Percentiles rank a stretch among this genome's conserved stretches.
Evolutionary conservation across 2,888 invertebrate genomes (phyloP).

Genomic region (Zygothrica quintamaculata): DNA sequence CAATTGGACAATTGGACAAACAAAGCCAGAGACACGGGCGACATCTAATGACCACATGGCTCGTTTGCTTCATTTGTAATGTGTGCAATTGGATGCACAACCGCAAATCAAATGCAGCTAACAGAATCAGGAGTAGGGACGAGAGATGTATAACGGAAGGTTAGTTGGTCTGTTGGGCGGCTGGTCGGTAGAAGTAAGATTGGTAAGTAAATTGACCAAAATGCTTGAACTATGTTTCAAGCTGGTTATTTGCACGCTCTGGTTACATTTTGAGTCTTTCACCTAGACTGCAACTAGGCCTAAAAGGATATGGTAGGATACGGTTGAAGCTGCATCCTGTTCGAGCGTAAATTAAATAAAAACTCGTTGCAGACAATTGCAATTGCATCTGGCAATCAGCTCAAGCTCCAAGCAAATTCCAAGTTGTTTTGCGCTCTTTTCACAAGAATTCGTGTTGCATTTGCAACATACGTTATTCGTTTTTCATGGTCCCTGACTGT

Average conservation of each 20-base stretch:
- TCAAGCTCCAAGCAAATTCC: constrained; percentile 3
- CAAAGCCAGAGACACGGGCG: constrained; percentile 40
- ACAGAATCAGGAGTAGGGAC: constrained; percentile 4
- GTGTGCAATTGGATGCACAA: constrained; percentile 70
- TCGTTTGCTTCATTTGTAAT: constrained; percentile 76
- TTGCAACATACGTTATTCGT: constrained; percentile 16
- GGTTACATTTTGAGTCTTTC: constrained; percentile 5
- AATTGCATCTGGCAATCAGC: constrained; percentile 34
- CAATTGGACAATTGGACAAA: constrained; percentile 30
- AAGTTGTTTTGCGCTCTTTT: not conserved
- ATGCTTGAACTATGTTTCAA: constrained; percentile 13
- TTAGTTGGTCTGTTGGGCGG: not conserved
- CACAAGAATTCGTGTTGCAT: constrained; percentile 12
- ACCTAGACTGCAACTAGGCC: not conserved
- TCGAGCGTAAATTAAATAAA: constrained; percentile 29
- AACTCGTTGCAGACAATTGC: constrained; percentile 43
- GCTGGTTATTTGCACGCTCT: constrained; percentile 13
- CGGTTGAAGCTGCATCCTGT: not conserved
- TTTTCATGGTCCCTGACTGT: not conserved
- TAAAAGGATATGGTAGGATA: constrained; percentile 9
- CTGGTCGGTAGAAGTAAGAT: not conserved
- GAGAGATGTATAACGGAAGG: not conserved
- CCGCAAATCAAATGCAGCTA: constrained; percentile 72
- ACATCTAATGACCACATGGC: constrained; percentile 74
- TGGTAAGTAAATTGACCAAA: constrained; percentile 30